Conservation (phyloP, 1,140 invertebrate genomes). For the Episyrphus balteatus region DNA sequence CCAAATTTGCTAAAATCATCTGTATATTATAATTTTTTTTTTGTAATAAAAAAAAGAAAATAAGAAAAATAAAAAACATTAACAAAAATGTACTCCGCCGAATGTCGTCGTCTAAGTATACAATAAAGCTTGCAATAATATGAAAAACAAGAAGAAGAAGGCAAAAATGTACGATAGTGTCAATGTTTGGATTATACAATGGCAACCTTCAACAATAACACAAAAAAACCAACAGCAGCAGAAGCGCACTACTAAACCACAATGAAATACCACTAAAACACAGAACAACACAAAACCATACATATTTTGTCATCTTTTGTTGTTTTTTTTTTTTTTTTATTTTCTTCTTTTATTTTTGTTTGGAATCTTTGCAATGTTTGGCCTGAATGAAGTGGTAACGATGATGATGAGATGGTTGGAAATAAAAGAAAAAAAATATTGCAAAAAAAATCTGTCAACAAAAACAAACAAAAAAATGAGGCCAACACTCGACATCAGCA, state of each 20-base stretch:
- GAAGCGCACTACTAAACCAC: too few species aligned
- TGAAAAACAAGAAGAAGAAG: too few species aligned
- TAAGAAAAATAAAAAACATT: too few species aligned
- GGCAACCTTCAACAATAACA: background rate
- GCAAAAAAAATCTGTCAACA: conserved; percentile 8
- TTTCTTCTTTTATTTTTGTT: background rate
- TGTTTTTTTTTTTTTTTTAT: background rate
- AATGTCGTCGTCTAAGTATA: too few species aligned
- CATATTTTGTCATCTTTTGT: background rate
- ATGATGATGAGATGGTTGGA: background rate
- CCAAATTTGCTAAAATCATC: conserved; percentile 35
- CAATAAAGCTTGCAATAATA: too few species aligned
- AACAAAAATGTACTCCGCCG: too few species aligned
- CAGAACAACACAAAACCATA: too few species aligned
- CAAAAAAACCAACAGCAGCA: too few species aligned
- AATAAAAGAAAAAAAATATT: conserved; percentile 23
- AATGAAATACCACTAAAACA: too few species aligned
- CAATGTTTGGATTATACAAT: background rate
- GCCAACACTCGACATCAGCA: too few species aligned
- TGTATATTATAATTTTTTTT: conserved; percentile 9
- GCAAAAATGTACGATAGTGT: conserved; percentile 1
- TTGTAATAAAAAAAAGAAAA: too few species aligned
- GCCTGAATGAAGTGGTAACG: background rate
- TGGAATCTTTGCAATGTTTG: background rate
- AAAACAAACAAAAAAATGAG: too few species aligned